phyloP scores from a whole-genome alignment of 2,113 vertebrate genomes.

The Aptenodytes patagonicus region DNA sequence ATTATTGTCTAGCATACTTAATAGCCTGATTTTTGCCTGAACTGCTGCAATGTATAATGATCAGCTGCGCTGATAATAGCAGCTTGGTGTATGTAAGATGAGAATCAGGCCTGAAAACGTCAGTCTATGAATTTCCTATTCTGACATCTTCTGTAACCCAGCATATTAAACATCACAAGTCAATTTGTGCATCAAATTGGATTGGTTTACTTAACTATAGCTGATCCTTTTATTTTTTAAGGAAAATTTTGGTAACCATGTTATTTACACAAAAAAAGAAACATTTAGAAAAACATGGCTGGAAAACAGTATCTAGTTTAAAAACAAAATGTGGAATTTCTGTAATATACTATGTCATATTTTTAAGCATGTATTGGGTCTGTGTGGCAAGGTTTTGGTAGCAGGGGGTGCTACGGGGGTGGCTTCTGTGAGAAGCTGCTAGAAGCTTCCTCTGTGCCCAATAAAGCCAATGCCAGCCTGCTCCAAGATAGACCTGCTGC shows the following conservation, averaged over 20 bases:
- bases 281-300: neutral
- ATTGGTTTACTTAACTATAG: neutral
- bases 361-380: neutral
- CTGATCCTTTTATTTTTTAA: neutral
- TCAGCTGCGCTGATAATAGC: neutral
- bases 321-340: neutral
- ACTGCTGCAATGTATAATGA: neutral
- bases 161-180: neutral
- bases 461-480: rapidly evolving
- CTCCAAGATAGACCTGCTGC: rapidly evolving
- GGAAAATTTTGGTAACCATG: neutral
- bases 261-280: neutral
- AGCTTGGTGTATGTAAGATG: neutral
- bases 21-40: neutral
- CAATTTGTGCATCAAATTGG: neutral
- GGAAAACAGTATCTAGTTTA: neutral
- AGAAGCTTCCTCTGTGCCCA: rapidly evolving
- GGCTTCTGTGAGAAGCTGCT: neutral
- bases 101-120: neutral
- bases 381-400: neutral
- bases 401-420: rapidly evolving
- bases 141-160: neutral
- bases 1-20: neutral
- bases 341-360: neutral
- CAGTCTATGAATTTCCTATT: neutral